Conservation (phyloP, 2,797 vertebrate genomes). For the Muraenolepis orangiensis region DNA sequence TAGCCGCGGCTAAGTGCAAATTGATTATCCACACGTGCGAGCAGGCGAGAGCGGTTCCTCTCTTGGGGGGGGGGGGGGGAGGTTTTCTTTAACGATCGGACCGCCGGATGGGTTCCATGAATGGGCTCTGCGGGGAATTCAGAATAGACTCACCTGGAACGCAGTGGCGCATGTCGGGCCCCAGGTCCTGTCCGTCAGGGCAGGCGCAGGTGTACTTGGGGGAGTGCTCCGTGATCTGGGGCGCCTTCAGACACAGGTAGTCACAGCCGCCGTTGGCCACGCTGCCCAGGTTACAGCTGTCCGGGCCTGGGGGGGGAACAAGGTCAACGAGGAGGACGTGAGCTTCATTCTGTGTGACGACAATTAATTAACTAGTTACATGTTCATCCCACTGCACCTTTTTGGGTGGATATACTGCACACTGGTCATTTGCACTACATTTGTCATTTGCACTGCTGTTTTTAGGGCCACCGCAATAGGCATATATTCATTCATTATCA, state of each 20-base stretch:
- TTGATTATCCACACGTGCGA: slow-evolving; percentile 21
- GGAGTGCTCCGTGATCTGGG: slow-evolving; percentile 89
- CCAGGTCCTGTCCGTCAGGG: slow-evolving; percentile 88
- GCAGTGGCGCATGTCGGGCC: slow-evolving; percentile 89
- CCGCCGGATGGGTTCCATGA: slow-evolving; percentile 23
- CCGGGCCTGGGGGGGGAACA: slow-evolving; percentile 78
- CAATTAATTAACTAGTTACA: no score
- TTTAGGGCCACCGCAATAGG: no score
- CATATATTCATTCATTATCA: no score
- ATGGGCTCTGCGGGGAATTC: neutral
- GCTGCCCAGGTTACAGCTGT: slow-evolving; percentile 87
- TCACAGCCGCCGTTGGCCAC: slow-evolving; percentile 91
- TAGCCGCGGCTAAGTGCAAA: neutral
- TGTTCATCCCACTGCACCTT: no score
- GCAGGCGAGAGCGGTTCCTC: neutral
- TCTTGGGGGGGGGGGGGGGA: neutral
- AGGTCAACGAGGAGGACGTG: no score
- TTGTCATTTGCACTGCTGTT: no score
- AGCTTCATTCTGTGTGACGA: no score
- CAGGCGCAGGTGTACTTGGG: slow-evolving; percentile 96
- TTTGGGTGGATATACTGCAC: no score
- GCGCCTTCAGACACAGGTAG: slow-evolving; percentile 94
- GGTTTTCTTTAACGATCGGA: neutral
- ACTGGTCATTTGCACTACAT: no score
- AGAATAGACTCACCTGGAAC: slow-evolving; percentile 80